Evolutionary conservation across 2,797 vertebrate genomes (phyloP).

Genomic region (Hyperoplus immaculatus): DNA sequence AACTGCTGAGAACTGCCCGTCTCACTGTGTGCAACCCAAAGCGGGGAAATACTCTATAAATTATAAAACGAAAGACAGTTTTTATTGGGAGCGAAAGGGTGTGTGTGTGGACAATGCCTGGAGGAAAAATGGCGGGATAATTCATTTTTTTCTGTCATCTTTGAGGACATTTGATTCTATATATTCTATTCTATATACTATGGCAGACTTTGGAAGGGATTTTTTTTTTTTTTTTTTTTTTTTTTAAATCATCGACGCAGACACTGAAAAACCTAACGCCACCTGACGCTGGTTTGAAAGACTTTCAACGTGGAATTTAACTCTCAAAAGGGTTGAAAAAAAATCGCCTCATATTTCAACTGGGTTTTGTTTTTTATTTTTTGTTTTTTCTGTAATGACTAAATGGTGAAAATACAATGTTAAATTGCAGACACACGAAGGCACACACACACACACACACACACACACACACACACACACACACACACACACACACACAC

Average conservation of each 20-base stretch:
- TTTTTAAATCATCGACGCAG: neutral
- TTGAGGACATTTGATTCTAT: slow-evolving; percentile 66
- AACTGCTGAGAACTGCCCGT: slow-evolving; percentile 79
- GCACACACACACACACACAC: no score
- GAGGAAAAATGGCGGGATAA: slow-evolving; percentile 79
- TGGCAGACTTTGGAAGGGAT: slow-evolving; percentile 31
- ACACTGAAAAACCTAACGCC: neutral
- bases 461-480: no score
- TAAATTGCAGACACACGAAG: neutral
- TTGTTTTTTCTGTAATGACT: neutral
- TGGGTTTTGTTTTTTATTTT: neutral
- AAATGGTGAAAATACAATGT: neutral
- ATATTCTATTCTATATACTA: neutral
- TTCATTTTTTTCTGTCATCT: slow-evolving; percentile 87
- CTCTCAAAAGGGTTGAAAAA: no score
- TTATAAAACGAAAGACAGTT: slow-evolving; percentile 79
- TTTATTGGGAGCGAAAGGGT: slow-evolving; percentile 37
- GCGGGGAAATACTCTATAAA: slow-evolving; percentile 80
- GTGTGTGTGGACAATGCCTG: slow-evolving; percentile 75
- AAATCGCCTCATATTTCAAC: neutral
- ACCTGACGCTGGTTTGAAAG: neutral
- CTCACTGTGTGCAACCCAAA: slow-evolving; percentile 84
- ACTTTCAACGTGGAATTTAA: no score
- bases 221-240: neutral
- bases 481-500: no score